phyloP scores from a whole-genome alignment of 1,140 invertebrate genomes.

The Sycophaga agraensis region DNA sequence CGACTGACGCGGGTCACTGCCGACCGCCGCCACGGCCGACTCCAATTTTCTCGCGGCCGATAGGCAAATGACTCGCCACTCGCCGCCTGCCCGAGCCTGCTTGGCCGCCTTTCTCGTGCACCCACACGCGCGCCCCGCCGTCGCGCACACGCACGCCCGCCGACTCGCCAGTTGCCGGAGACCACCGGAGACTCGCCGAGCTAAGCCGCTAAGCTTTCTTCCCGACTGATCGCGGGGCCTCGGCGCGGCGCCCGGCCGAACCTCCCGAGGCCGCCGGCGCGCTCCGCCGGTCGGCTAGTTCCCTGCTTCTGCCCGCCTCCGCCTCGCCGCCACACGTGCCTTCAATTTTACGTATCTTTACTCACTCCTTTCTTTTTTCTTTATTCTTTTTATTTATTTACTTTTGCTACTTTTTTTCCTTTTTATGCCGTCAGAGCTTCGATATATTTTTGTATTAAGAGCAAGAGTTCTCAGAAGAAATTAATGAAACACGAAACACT shows the following conservation, averaged over 20 bases:
- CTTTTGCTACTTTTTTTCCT: too few relatives aligned
- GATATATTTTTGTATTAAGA: too few relatives aligned
- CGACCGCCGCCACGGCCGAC: background rate
- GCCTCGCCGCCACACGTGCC: background rate
- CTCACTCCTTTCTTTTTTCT: too few relatives aligned
- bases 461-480: too few relatives aligned
- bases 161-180: background rate
- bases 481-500: too few relatives aligned
- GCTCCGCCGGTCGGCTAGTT: background rate
- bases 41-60: background rate
- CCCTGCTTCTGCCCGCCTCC: background rate
- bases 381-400: too few relatives aligned
- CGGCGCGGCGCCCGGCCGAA: background rate
- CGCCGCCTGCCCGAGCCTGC: too few relatives aligned
- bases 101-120: too few relatives aligned
- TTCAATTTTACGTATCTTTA: background rate
- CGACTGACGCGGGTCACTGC: background rate
- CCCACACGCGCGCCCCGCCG: background rate
- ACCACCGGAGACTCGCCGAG: background rate
- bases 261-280: background rate
- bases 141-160: background rate
- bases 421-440: too few relatives aligned
- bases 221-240: background rate
- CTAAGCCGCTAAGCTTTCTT: background rate
- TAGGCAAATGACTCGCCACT: background rate